Evolutionary conservation across 2,113 vertebrate species (phyloP).

Genomic region (Hydropotes inermis): DNA sequence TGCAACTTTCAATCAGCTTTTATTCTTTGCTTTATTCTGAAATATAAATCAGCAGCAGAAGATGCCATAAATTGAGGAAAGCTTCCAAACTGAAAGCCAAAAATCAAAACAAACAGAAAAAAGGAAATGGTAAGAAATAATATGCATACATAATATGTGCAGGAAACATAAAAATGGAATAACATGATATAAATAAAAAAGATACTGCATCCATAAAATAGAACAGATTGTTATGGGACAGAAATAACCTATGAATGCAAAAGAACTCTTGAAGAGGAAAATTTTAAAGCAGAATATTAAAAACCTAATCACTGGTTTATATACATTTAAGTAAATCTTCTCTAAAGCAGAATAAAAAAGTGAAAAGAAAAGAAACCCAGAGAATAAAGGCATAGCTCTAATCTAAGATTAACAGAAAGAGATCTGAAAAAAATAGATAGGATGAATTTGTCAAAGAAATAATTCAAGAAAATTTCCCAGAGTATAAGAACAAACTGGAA

Average conservation of each 20-base stretch:
- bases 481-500: neutral
- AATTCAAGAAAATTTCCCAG: neutral
- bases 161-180: neutral
- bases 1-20: neutral
- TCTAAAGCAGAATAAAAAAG: neutral
- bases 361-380: neutral
- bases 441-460: neutral
- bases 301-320: neutral
- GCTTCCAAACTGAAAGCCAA: neutral
- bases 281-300: neutral
- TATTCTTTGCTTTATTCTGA: neutral
- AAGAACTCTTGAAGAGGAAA: neutral
- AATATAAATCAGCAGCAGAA: neutral
- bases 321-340: neutral
- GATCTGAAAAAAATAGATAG: neutral
- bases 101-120: neutral
- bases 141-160: neutral
- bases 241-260: neutral
- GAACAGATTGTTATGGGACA: neutral
- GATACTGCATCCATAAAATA: neutral
- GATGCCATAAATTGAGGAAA: neutral
- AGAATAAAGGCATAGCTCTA: neutral
- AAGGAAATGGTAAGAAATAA: neutral
- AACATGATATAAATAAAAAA: neutral
- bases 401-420: neutral